These are phyloP conservation scores for Drymodes brunneopygia DNA, from an alignment of 2,113 vertebrate genomes.

Conservation along the genomic window DNA sequence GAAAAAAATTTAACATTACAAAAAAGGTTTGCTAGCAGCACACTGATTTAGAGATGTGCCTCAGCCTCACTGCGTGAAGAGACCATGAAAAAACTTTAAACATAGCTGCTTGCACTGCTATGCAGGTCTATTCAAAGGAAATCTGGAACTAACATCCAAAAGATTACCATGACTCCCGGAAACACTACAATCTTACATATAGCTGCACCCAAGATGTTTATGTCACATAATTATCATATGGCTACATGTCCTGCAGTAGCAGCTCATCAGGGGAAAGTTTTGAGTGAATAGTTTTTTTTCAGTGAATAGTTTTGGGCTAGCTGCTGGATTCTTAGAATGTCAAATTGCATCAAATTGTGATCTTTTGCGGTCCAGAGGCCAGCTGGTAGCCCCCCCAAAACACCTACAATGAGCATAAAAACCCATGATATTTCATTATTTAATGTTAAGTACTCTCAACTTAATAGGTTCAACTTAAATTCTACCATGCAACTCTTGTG, in stretches of 20 bases:
- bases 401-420: neutral
- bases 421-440: accelerated
- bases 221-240: neutral
- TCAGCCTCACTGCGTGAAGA: neutral
- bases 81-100: neutral
- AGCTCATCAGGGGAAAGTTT: neutral
- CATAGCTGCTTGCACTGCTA: neutral
- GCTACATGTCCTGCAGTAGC: neutral
- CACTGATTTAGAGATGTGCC: neutral
- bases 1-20: neutral
- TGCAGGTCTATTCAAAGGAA: neutral
- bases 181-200: neutral
- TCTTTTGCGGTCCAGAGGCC: neutral
- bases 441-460: neutral
- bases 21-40: neutral
- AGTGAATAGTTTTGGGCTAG: neutral
- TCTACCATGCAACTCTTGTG: neutral
- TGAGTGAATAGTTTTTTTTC: neutral
- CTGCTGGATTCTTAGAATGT: neutral
- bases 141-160: neutral
- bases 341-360: neutral
- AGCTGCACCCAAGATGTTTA: neutral
- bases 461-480: neutral
- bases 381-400: neutral
- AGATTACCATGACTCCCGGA: neutral